A percentile compares a stretch with the other conserved stretches of the same genome.
These are phyloP conservation scores for Microtus ochrogaster DNA, from an alignment of 2,113 vertebrate species.

Conservation along the genomic window DNA sequence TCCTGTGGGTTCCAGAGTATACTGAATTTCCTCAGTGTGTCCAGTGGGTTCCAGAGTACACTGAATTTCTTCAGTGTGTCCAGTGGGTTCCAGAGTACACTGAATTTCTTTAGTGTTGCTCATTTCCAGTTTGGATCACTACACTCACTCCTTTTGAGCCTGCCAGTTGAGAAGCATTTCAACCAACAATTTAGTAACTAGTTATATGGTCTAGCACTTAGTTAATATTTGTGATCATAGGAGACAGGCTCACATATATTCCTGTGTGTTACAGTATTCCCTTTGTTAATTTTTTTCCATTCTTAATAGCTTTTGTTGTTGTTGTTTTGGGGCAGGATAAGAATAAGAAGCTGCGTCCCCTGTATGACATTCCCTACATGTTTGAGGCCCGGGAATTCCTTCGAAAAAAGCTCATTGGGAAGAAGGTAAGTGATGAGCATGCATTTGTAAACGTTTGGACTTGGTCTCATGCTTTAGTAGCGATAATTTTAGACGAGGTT, in stretches of 20 bases:
- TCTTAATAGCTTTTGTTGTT: slow-evolving; percentile 62
- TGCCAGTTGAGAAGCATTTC: slow-evolving; percentile 24
- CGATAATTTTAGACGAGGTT: neutral
- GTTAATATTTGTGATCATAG: neutral
- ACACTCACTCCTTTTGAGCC: slow-evolving; percentile 8
- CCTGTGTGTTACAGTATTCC: neutral
- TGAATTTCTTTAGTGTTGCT: neutral
- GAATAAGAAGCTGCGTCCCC: slow-evolving; percentile 97
- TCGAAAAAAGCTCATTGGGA: slow-evolving; percentile 98
- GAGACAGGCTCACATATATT: neutral
- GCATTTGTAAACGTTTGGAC: neutral
- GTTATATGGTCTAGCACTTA: neutral
- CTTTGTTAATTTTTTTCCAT: slow-evolving; percentile 1
- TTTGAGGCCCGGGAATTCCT: slow-evolving; percentile 98
- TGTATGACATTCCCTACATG: slow-evolving; percentile 99
- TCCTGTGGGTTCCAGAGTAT: neutral
- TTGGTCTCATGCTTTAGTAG: neutral
- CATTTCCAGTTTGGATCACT: neutral
- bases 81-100: neutral
- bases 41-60: neutral
- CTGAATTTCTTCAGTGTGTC: neutral
- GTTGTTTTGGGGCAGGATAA: slow-evolving; percentile 89
- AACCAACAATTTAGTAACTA: slow-evolving; percentile 43
- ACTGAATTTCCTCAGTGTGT: neutral
- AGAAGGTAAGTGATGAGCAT: slow-evolving; percentile 90